These are phyloP conservation scores for Pogonognathellus flavescens DNA, from an alignment of 1,140 invertebrate species.

Conservation along the genomic window DNA sequence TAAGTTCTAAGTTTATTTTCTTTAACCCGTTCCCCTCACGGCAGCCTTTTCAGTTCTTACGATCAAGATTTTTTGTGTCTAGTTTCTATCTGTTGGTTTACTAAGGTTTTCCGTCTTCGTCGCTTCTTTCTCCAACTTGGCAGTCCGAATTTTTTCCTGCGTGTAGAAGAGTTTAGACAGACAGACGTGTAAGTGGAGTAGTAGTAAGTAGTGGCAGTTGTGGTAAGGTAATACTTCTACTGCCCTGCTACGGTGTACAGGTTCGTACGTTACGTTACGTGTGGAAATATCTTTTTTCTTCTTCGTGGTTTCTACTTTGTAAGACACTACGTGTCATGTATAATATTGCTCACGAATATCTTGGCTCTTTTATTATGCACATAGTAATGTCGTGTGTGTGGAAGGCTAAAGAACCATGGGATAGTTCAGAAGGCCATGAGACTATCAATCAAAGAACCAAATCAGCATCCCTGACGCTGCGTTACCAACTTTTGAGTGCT, in stretches of 20 bases:
- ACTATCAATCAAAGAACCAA: slow-evolving; percentile 44
- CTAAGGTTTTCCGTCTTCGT: slow-evolving; percentile 1
- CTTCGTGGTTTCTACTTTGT: not conserved
- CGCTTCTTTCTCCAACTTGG: slow-evolving; percentile 31
- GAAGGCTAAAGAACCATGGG: slow-evolving; percentile 29
- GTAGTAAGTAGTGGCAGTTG: not conserved
- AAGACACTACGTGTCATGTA: slow-evolving; percentile 7
- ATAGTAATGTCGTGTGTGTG: slow-evolving; percentile 28
- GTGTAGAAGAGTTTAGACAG: not conserved
- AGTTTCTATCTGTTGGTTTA: slow-evolving; percentile 1
- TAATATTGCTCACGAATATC: slow-evolving; percentile 39
- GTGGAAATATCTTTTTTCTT: not conserved
- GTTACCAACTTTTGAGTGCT: no score
- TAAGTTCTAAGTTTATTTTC: not conserved
- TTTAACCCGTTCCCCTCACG: not conserved
- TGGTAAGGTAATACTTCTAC: not conserved
- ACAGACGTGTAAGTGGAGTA: not conserved
- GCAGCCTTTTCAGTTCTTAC: no score
- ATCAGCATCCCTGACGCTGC: not conserved
- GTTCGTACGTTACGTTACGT: not conserved
- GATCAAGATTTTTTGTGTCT: no score
- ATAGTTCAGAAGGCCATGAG: slow-evolving; percentile 21
- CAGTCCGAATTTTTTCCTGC: slow-evolving; percentile 24
- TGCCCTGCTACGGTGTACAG: no score
- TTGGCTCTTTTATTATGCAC: slow-evolving; percentile 38